phyloP scores from a whole-genome alignment of 2,113 vertebrate species.

The Apodemus speciosus region DNA sequence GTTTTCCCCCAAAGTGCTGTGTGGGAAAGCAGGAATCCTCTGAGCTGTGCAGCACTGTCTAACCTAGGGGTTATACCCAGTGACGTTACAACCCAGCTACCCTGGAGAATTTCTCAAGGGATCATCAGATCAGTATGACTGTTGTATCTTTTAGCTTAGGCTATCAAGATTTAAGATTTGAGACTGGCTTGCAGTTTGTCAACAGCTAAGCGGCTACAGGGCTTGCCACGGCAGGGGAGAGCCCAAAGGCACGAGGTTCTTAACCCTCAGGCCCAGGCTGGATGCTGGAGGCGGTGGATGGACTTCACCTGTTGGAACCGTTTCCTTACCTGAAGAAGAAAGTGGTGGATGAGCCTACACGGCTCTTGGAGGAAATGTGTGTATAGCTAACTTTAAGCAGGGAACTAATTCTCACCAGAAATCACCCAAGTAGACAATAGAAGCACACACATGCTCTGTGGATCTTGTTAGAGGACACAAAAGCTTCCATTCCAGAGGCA shows the following conservation, averaged over 20 bases:
- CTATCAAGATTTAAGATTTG: conserved; percentile 35
- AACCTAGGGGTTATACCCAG: neutral
- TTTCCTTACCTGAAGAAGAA: neutral
- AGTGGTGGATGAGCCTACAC: neutral
- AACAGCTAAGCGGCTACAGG: neutral
- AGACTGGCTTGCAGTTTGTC: neutral
- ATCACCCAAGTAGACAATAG: neutral
- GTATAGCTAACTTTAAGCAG: neutral
- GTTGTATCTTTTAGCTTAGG: neutral
- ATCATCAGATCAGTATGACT: neutral
- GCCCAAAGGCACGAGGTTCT: neutral
- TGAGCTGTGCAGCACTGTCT: neutral
- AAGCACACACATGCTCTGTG: neutral
- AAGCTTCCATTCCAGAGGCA: neutral
- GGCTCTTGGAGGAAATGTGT: neutral
- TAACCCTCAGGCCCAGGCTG: neutral
- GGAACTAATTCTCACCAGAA: neutral
- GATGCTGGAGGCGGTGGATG: neutral
- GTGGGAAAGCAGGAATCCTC: neutral
- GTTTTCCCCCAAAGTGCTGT: neutral
- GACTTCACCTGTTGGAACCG: neutral
- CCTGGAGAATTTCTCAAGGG: neutral
- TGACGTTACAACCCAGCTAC: neutral
- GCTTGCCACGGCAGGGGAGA: neutral
- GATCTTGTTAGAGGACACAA: neutral